phyloP scores from a whole-genome alignment of 2,797 vertebrate genomes.

The Pseudopleuronectes americanus region DNA sequence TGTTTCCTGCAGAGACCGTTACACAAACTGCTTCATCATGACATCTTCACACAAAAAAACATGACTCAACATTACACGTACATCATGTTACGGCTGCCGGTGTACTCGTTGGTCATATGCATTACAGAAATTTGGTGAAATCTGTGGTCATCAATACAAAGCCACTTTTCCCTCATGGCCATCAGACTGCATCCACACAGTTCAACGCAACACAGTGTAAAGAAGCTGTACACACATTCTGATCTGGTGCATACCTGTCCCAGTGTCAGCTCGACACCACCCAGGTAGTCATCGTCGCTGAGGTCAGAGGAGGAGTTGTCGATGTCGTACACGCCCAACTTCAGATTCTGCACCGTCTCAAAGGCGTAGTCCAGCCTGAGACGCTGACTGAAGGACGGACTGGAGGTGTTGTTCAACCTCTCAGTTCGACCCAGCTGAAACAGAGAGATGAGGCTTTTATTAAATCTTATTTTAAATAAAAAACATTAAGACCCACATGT shows the following conservation, averaged over 20 bases:
- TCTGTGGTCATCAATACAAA: too few relatives aligned
- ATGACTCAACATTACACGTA: too few relatives aligned
- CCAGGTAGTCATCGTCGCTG: constrained; percentile 91
- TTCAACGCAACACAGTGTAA: too few relatives aligned
- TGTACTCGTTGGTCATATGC: too few relatives aligned
- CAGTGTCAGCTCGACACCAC: constrained; percentile 89
- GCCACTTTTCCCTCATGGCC: not conserved
- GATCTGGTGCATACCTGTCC: constrained; percentile 85
- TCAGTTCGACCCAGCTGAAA: constrained; percentile 88
- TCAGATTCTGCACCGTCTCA: constrained; percentile 92
- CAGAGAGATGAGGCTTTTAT: fast-evolving
- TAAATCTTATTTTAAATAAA: not conserved
- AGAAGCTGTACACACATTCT: not conserved
- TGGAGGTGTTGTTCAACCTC: constrained; percentile 87
- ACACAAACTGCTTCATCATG: too few relatives aligned
- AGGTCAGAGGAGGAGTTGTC: constrained; percentile 90
- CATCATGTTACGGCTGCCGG: too few relatives aligned
- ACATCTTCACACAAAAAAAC: too few relatives aligned
- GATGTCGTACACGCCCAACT: constrained; percentile 90
- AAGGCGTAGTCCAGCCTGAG: constrained; percentile 91
- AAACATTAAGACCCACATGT: not conserved
- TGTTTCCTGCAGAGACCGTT: too few relatives aligned
- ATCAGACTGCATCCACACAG: not conserved
- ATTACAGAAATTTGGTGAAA: too few relatives aligned
- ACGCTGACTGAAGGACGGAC: constrained; percentile 89